Evolutionary conservation across 1,140 invertebrate genomes (phyloP).

Genomic region (Ceratina australensis): DNA sequence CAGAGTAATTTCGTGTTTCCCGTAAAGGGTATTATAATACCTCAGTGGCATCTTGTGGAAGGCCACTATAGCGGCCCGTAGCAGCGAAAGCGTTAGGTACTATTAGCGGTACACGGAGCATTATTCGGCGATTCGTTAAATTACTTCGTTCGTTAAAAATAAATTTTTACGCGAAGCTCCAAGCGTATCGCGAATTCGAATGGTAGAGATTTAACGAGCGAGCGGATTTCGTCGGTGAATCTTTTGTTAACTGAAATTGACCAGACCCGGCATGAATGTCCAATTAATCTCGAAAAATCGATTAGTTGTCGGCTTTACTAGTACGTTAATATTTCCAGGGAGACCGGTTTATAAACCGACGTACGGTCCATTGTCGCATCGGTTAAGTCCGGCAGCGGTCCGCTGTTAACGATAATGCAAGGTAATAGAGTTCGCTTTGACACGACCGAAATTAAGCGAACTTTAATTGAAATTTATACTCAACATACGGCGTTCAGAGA

Average conservation of each 20-base stretch:
- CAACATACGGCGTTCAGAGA: background rate
- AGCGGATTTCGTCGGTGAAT: no score
- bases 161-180: no score
- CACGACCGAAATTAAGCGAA: slow-evolving; percentile 56
- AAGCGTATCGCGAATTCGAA: no score
- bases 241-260: background rate
- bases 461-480: slow-evolving; percentile 61
- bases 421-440: slow-evolving; percentile 60
- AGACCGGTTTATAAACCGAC: slow-evolving; percentile 44
- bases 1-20: background rate
- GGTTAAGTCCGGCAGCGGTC: slow-evolving; percentile 33
- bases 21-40: no score
- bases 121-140: background rate
- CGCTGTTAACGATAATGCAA: slow-evolving; percentile 59
- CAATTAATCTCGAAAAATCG: slow-evolving; percentile 54
- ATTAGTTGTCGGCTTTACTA: slow-evolving; percentile 29
- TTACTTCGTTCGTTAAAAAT: background rate
- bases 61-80: no score
- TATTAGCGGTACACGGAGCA: no score
- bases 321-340: slow-evolving; percentile 43
- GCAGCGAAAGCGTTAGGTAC: no score
- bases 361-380: slow-evolving; percentile 52
- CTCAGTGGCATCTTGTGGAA: no score
- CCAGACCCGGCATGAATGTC: slow-evolving; percentile 25
- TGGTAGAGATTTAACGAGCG: no score